Conservation (phyloP, 92 coral and sea anemone species). For the Pocillopora meandrina region DNA sequence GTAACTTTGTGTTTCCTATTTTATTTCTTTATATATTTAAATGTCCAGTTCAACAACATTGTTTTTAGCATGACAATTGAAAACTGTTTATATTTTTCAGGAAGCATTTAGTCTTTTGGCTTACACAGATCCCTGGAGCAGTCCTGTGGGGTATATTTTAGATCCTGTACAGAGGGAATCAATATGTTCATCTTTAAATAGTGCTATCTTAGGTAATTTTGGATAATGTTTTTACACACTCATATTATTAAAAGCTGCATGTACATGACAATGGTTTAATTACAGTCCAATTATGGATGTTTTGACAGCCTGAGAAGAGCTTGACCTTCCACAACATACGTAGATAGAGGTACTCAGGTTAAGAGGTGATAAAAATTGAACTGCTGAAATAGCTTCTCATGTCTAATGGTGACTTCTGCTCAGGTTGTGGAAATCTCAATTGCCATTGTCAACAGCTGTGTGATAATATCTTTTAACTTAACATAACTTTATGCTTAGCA, state of each 20-base stretch:
- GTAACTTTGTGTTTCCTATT: neutral
- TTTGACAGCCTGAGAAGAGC: neutral
- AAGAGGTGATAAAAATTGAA: too few relatives aligned
- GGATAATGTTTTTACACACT: neutral
- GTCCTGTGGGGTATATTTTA: constrained; percentile 91
- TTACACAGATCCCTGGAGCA: constrained; percentile 90
- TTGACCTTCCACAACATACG: too few relatives aligned
- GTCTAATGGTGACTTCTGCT: too few relatives aligned
- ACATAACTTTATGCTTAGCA: too few relatives aligned
- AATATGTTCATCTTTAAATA: constrained; percentile 92
- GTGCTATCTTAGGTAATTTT: constrained; percentile 94
- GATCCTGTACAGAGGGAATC: constrained; percentile 97
- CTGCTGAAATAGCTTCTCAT: too few relatives aligned
- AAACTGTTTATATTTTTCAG: constrained; percentile 41
- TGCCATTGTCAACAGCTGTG: too few relatives aligned
- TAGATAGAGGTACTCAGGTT: too few relatives aligned
- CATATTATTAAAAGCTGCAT: neutral
- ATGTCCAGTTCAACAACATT: too few relatives aligned
- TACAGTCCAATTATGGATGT: neutral
- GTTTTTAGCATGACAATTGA: too few relatives aligned
- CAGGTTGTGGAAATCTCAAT: too few relatives aligned
- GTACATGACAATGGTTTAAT: neutral
- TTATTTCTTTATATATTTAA: too few relatives aligned
- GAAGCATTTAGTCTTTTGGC: constrained; percentile 99
- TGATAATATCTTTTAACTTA: too few relatives aligned